Conservation (phyloP, 2,797 vertebrate species). For the Myotis planiceps region DNA sequence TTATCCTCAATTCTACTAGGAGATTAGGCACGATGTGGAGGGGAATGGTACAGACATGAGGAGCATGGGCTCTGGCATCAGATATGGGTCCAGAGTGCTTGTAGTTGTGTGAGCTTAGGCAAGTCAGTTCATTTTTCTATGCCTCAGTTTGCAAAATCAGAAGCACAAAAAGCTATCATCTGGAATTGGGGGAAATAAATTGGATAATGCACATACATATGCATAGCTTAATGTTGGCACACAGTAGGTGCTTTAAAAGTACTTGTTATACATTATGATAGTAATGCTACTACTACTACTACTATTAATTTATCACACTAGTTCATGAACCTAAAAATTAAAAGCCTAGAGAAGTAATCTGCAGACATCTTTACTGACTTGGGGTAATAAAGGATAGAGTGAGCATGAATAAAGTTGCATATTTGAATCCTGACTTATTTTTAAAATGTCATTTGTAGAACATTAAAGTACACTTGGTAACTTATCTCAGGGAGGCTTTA, state of each 20-base stretch:
- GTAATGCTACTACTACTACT: background rate
- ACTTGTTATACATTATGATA: background rate
- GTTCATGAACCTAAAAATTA: background rate
- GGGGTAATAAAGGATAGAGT: background rate
- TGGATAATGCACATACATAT: background rate
- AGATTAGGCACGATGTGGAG: background rate
- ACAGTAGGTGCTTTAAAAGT: background rate
- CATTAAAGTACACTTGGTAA: background rate
- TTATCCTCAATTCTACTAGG: background rate
- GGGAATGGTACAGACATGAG: background rate
- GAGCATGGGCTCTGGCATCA: background rate
- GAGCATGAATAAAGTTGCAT: background rate
- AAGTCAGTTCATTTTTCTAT: background rate
- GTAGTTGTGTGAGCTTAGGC: background rate
- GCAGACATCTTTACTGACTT: background rate
- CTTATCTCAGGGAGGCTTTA: background rate
- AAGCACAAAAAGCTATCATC: background rate
- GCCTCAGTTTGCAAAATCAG: background rate
- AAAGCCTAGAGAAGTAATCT: background rate
- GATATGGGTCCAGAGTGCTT: background rate
- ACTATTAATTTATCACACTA: background rate
- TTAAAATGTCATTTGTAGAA: slow-evolving; percentile 42
- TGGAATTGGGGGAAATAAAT: background rate
- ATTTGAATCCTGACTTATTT: slow-evolving; percentile 50
- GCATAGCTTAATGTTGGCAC: background rate